A percentile compares a stretch with the other conserved stretches of the same genome.
phyloP scores from a whole-genome alignment of 2,113 vertebrate genomes.

The Passer montanus region DNA sequence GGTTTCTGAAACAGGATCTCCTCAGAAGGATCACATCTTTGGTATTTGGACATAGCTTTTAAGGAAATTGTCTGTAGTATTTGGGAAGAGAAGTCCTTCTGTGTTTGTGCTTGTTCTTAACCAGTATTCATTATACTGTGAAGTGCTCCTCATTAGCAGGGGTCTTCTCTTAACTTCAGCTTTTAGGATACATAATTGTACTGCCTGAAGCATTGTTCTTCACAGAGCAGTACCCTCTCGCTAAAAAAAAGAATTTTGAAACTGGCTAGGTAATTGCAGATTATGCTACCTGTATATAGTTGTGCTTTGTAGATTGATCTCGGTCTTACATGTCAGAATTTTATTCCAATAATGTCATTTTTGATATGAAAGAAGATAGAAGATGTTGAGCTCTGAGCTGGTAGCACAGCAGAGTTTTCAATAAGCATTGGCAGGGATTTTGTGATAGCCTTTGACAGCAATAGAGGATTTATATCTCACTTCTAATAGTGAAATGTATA shows the following conservation, averaged over 20 bases:
- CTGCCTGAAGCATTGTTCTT: neutral
- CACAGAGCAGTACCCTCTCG: neutral
- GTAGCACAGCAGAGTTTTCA: neutral
- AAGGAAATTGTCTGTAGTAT: neutral
- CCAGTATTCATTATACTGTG: neutral
- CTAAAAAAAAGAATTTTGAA: neutral
- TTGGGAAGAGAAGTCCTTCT: neutral
- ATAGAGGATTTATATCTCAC: neutral
- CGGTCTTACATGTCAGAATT: neutral
- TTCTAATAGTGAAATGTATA: neutral
- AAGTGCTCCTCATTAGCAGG: neutral
- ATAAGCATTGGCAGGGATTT: neutral
- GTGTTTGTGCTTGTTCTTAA: neutral
- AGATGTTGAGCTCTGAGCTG: neutral
- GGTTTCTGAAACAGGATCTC: neutral
- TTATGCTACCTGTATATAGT: neutral
- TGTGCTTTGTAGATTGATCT: neutral
- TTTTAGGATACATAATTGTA: neutral
- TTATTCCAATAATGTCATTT: neutral
- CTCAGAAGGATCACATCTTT: neutral
- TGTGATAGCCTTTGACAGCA: neutral
- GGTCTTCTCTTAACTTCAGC: neutral
- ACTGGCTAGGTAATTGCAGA: neutral
- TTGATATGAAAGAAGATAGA: neutral
- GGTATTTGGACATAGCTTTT: neutral